Conservation (phyloP, 2,888 invertebrate species). For the Drosophila yooni region DNA sequence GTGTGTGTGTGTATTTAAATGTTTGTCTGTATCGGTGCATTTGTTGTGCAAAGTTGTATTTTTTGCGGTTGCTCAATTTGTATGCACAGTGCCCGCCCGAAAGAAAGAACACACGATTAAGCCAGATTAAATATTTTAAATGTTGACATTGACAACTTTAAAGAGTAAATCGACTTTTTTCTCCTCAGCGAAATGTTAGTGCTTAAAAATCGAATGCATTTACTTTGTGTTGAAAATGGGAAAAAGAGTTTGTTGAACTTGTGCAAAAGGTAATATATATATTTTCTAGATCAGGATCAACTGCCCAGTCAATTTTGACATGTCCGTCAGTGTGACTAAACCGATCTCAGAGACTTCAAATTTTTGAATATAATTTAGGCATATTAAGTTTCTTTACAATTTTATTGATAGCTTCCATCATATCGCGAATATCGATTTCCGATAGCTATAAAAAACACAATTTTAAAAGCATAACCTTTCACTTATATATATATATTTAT, state of each 20-base stretch:
- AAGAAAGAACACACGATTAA: neutral
- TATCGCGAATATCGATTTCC: neutral
- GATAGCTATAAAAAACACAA: neutral
- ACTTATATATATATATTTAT: neutral
- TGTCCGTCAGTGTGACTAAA: neutral
- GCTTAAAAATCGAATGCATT: neutral
- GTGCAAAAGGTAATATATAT: neutral
- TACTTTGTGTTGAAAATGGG: neutral
- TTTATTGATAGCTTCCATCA: neutral
- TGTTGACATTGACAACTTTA: neutral
- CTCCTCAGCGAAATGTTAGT: neutral
- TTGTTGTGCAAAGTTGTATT: conserved; percentile 40
- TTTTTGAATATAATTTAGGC: neutral
- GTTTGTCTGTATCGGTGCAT: conserved; percentile 7
- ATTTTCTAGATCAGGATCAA: neutral
- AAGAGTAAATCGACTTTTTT: neutral
- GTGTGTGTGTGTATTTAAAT: conserved; percentile 14
- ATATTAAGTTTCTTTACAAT: neutral
- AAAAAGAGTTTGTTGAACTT: neutral
- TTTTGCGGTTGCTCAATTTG: conserved; percentile 52
- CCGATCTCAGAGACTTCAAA: too few species aligned
- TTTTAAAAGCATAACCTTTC: neutral
- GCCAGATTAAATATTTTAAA: neutral
- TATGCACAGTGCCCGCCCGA: conserved; percentile 10
- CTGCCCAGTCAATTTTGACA: neutral